Conservation (phyloP, 2,797 vertebrate species). For the Chromobotia macracanthus region DNA sequence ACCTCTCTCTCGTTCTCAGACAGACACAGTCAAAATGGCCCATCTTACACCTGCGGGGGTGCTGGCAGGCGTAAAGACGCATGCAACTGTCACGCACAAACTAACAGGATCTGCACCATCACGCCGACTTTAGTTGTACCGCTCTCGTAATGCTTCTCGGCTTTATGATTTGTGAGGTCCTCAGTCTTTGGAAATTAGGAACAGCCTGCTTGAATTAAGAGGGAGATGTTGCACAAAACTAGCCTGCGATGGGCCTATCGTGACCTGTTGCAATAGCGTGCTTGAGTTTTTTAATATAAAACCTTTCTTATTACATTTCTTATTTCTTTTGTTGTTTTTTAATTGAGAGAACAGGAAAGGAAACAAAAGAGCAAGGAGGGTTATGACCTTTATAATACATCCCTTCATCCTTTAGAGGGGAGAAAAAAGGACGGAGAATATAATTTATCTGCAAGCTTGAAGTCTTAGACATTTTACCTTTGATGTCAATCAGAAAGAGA, state of each 20-base stretch:
- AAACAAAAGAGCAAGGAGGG: constrained; percentile 32
- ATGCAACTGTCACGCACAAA: constrained; percentile 35
- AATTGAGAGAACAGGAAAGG: neutral
- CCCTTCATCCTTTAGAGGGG: constrained; percentile 42
- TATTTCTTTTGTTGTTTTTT: constrained; percentile 9
- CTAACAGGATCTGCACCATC: constrained; percentile 49
- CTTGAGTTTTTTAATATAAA: neutral
- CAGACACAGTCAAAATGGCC: constrained; percentile 14
- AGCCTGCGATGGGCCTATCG: neutral
- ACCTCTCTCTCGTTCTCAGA: constrained; percentile 40
- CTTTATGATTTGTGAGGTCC: constrained; percentile 39
- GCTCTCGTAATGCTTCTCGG: constrained; percentile 20
- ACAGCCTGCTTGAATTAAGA: constrained; percentile 10
- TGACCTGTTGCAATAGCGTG: neutral
- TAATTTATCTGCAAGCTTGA: constrained; percentile 36
- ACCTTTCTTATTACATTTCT: neutral
- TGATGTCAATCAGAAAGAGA: constrained; percentile 46
- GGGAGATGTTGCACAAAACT: neutral
- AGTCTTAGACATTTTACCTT: constrained; percentile 47
- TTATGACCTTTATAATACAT: constrained; percentile 32
- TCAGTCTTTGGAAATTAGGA: constrained; percentile 22
- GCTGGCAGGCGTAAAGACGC: constrained; percentile 24
- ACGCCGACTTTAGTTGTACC: constrained; percentile 30
- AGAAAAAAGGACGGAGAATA: constrained; percentile 16
- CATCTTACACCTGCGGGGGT: constrained; percentile 47